A percentile compares a stretch with the other conserved stretches of the same genome.
phyloP scores from a whole-genome alignment of 2,888 invertebrate species.

The Hylaea fasciaria region DNA sequence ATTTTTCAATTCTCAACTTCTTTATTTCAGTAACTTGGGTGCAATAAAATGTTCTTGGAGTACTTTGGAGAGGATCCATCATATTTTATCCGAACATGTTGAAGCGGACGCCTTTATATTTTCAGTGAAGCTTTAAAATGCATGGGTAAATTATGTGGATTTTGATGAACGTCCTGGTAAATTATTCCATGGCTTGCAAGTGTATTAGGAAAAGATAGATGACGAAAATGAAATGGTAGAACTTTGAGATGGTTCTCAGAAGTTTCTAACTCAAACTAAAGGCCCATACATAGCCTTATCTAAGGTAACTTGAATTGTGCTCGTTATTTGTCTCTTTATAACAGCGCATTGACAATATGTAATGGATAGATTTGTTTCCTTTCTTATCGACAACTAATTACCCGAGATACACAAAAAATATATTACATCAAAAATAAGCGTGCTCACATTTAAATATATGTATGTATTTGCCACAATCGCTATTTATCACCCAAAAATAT shows the following conservation, averaged over 20 bases:
- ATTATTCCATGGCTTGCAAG: not conserved
- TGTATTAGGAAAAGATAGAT: not conserved
- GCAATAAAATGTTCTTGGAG: slow-evolving; percentile 40
- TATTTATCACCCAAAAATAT: slow-evolving; percentile 28
- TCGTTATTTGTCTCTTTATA: no score
- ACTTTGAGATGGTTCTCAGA: not conserved
- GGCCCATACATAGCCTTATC: no score
- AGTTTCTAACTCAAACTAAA: no score
- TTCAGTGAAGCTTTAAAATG: slow-evolving; percentile 23
- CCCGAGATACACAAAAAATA: no score
- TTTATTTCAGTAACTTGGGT: slow-evolving; percentile 41
- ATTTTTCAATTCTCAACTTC: slow-evolving; percentile 54
- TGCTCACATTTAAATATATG: no score
- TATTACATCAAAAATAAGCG: no score
- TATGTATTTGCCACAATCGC: no score
- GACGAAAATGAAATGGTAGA: not conserved
- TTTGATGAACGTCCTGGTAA: slow-evolving; percentile 16
- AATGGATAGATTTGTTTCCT: no score
- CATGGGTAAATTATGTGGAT: slow-evolving; percentile 19
- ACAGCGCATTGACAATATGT: no score
- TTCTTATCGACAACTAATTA: no score
- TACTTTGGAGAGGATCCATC: slow-evolving; percentile 29
- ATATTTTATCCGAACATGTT: slow-evolving; percentile 19
- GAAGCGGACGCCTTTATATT: slow-evolving; percentile 21
- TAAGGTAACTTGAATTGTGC: no score